Evolutionary conservation across 2,113 vertebrate species (phyloP), one percentile per base, ranked within the genome.

Genomic region (Pachyramphus minor): DNA sequence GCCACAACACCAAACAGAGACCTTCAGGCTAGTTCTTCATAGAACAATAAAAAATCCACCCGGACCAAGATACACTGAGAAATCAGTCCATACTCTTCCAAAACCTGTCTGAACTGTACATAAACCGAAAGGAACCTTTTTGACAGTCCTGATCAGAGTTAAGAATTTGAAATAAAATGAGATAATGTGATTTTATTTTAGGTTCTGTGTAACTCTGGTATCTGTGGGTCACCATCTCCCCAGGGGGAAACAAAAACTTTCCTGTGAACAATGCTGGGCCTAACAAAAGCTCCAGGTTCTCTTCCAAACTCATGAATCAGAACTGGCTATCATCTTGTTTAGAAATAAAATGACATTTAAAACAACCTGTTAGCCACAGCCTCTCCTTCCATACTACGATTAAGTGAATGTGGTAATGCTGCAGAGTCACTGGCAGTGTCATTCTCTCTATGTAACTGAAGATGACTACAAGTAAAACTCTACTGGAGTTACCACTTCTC

Each of bases 391-490:
- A 82, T 84, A 68, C 85, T 79, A 67, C 80, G 68, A 93, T 89
- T 96, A 93, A 90, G 67, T 42, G 56, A 28, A 35, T 92, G 81
- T 90, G 52, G 95, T 91, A 85, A 89, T 33, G 12, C 39, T 39
- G 74, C 8, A 3, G 80, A 79, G 58, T 87, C 63, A 73, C 28
- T 33, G 80, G 2, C 39, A 77, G 52, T 8, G 59, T 35, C 82
- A 53, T 92, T 92, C 60, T 44, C 89, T 71, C 71, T 62, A 18
- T 49, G 71, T 72, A 90, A 90, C 44, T 82, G 62, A 33, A 60
- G 90, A 85, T 90, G 81, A 93, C 84, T 78, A 86, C 91, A 93
- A 87, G 75, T 90, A 90, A 86, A 94, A 42, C 50, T 37, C 66
- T 87, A 73, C 31, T 19, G 52, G 31, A 63, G 44, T 41, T 14